phyloP scores from a whole-genome alignment of 2,113 vertebrate genomes.

The Columba janthina region DNA sequence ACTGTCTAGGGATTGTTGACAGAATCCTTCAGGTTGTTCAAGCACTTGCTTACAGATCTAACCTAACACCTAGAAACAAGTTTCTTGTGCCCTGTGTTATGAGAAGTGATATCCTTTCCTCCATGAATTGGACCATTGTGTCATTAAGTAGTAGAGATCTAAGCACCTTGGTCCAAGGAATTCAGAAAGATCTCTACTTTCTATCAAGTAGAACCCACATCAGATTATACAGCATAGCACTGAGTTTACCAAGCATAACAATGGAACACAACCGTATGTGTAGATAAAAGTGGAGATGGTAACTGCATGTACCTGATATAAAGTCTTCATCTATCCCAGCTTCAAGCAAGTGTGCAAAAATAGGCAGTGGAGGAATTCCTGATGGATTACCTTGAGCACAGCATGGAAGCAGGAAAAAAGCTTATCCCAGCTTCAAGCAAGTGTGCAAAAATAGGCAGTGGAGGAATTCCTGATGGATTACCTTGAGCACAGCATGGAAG shows the following conservation, averaged over 20 bases:
- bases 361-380: accelerated
- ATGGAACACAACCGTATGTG: not conserved
- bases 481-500: not conserved
- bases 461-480: no score
- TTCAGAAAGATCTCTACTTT: not conserved
- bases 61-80: not conserved
- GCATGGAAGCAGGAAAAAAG: not conserved
- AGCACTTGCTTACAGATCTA: not conserved
- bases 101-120: not conserved
- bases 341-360: not conserved
- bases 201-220: not conserved
- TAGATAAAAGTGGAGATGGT: not conserved
- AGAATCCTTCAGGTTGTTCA: not conserved
- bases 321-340: accelerated
- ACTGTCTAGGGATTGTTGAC: not conserved
- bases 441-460: no score
- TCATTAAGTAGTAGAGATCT: not conserved
- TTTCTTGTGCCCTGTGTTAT: not conserved
- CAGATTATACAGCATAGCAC: not conserved
- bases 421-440: no score
- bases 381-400: not conserved
- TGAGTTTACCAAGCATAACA: not conserved
- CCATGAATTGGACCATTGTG: not conserved
- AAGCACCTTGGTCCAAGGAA: not conserved
- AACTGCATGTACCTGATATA: not conserved